Evolutionary conservation across 2,888 invertebrate genomes (phyloP).

Genomic region (Apamea crenata): DNA sequence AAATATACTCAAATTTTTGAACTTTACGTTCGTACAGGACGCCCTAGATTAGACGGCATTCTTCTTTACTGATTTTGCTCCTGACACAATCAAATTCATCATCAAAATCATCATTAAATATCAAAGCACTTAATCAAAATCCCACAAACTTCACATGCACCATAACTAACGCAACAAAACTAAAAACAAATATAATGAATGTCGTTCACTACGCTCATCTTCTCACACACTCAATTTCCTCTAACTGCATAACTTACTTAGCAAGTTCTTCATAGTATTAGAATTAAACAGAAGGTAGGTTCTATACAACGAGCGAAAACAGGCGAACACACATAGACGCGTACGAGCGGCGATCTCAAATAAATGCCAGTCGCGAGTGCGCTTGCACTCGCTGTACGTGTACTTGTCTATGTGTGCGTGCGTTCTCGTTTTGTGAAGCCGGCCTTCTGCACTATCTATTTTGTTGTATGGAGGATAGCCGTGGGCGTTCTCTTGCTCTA

Average conservation of each 20-base stretch:
- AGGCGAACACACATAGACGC: background rate
- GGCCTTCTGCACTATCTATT: background rate
- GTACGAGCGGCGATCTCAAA: background rate
- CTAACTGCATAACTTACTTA: conserved; percentile 57
- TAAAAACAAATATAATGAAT: conserved; percentile 42
- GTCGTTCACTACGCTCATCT: conserved; percentile 34
- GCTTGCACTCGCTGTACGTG: background rate
- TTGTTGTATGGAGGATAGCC: conserved; percentile 17
- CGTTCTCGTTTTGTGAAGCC: background rate
- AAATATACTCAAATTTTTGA: too few relatives aligned
- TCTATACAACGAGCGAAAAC: background rate
- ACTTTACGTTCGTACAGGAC: too few relatives aligned
- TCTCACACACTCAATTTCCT: conserved; percentile 41
- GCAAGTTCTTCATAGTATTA: conserved; percentile 27
- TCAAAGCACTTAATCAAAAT: background rate
- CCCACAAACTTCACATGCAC: background rate
- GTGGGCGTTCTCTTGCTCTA: conserved; percentile 35
- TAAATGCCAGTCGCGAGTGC: background rate
- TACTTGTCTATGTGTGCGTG: background rate
- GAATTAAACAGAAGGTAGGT: conserved; percentile 2
- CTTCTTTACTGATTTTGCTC: background rate
- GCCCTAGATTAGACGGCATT: too few relatives aligned
- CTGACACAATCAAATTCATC: background rate
- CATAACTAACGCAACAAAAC: background rate
- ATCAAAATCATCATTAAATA: background rate